Percentiles rank a stretch among this genome's conserved stretches.
phyloP scores from a whole-genome alignment of 2,797 vertebrate genomes.

The Gallinago solitaria region DNA sequence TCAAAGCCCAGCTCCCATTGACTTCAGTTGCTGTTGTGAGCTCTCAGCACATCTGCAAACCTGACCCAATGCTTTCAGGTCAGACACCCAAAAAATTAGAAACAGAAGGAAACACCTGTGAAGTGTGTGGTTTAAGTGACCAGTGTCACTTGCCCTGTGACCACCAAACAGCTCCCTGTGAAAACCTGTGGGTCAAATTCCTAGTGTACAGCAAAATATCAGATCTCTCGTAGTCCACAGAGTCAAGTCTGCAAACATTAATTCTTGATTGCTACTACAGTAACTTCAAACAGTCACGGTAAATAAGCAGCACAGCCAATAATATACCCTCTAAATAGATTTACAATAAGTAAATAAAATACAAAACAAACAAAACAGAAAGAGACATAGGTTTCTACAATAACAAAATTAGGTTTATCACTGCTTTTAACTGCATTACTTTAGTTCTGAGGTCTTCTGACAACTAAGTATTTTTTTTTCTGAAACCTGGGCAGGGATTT shows the following conservation, averaged over 20 bases:
- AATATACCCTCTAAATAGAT: not conserved
- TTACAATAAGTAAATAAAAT: not conserved
- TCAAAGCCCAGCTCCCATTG: not conserved
- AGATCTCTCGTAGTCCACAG: not conserved
- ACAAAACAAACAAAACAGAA: not conserved
- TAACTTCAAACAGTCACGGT: not conserved
- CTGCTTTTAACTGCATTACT: not conserved
- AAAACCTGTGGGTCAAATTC: not conserved
- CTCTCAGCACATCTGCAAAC: not conserved
- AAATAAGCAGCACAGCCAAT: not conserved
- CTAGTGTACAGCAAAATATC: rapidly evolving
- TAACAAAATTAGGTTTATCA: not conserved
- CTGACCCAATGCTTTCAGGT: not conserved
- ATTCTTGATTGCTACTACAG: not conserved
- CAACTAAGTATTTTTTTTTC: not conserved
- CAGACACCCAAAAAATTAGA: not conserved
- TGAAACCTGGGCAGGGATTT: not conserved
- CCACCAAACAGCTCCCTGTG: not conserved
- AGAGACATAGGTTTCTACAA: not conserved
- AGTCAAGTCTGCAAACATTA: not conserved
- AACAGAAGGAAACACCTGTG: not conserved
- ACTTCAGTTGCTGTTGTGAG: not conserved
- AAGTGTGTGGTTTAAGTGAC: not conserved
- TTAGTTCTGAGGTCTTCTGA: not conserved
- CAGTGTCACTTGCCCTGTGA: not conserved